phyloP scores from a whole-genome alignment of 2,888 invertebrate genomes.

The Lithophane ornitopus region DNA sequence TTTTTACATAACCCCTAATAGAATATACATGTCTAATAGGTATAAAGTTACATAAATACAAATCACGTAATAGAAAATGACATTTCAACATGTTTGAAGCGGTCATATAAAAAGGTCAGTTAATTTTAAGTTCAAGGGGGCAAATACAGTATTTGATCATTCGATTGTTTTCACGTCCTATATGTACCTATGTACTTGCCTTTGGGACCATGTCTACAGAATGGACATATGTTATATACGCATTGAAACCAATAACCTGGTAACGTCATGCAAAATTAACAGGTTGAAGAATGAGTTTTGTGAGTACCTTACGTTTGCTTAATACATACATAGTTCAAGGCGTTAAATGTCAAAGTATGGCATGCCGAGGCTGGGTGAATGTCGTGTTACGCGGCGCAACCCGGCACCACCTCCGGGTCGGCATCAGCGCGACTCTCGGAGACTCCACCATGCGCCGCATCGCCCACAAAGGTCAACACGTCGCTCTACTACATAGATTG shows the following conservation, averaged over 20 bases:
- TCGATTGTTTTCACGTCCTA: conserved; percentile 9
- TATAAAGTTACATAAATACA: conserved; percentile 62
- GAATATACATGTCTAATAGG: conserved; percentile 55
- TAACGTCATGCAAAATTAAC: conserved; percentile 32
- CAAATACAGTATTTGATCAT: conserved; percentile 31
- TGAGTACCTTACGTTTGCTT: conserved; percentile 44
- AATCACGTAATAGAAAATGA: conserved; percentile 68
- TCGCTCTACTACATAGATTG: conserved; percentile 81
- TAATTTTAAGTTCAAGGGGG: conserved; percentile 73
- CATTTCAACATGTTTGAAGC: conserved; percentile 63
- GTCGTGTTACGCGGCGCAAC: conserved; percentile 64
- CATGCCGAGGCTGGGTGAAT: conserved; percentile 76
- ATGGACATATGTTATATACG: conserved; percentile 12
- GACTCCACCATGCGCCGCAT: conserved; percentile 48
- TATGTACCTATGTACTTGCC: background rate
- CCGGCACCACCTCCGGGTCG: conserved; percentile 63
- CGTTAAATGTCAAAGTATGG: conserved; percentile 79
- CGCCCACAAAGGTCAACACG: conserved; percentile 80
- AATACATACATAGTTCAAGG: conserved; percentile 70
- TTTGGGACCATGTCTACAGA: background rate
- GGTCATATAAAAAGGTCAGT: conserved; percentile 67
- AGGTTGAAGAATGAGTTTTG: conserved; percentile 52
- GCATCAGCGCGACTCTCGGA: conserved; percentile 45
- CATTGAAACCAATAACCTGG: conserved; percentile 5
- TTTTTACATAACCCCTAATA: conserved; percentile 65